Base-by-base conservation (phyloP, 2,888 invertebrate species). In the Epinotia brunnichana region DNA sequence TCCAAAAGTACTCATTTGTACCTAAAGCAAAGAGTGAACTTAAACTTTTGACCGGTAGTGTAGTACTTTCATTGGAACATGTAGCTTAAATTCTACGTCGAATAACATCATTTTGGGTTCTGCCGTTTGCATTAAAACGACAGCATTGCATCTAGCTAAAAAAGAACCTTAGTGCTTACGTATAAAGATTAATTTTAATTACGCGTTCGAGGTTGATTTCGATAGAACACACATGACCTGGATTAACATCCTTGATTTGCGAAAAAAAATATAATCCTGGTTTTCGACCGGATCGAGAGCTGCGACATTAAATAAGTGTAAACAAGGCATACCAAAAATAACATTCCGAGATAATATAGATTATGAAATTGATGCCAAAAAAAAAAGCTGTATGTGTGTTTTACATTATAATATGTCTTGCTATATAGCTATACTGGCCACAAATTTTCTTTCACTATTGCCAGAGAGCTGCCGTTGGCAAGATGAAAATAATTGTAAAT, bases 381-480 rank as follows among this genome's bases (percentile, higher is more conserved):
- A 53, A 44, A 61, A 61, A 21, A 53, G 19, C 17, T 13, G 11
- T 39, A n/a, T n/a, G n/a, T n/a, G n/a, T 4, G 3, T 29, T 35
- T 51, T 35, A 13, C 24, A 21, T 13, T 53, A 15, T 2, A 60
- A 60, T 61, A 24, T 24, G 21, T 48, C 10, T 9, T 7, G n/a
- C 24, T 44, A 19, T 35, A 35, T 9, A 35, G 35, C 35, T 35
- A 35, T 35, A 35, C 54, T 56, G 62, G 35, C 17, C 41, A 21
- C 3, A n/a, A n/a, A 44, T n/a, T 35, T 35, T 4, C 21, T 29
- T 44, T 56, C 9, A 44, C 5, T 60, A 24, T 56, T 66, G 61
- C 62, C 69, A 79, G 81, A 80, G 79, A 81, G 82, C 81, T 79
- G 80, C 77, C 75, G 61, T 48, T 73, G 83, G 81, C 83, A 83